phyloP scores from a whole-genome alignment of 2,888 invertebrate species.

The Plebejus anna region DNA sequence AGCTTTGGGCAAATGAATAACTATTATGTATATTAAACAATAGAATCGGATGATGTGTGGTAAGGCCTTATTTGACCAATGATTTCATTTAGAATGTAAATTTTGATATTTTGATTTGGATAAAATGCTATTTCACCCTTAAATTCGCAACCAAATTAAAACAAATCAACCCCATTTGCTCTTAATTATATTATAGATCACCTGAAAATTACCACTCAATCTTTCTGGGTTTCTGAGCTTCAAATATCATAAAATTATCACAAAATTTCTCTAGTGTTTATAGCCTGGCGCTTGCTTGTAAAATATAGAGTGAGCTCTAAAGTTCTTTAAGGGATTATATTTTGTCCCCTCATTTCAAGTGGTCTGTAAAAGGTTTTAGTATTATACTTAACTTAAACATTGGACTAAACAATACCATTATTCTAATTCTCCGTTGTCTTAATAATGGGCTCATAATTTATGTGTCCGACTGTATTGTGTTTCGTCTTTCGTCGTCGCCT shows the following conservation, averaged over 20 bases:
- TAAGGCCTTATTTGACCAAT: not conserved
- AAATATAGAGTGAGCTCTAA: not conserved
- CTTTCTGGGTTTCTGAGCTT: too few species aligned
- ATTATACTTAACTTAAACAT: not conserved
- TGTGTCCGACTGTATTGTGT: conserved; percentile 20
- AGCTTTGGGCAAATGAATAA: not conserved
- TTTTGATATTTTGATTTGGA: not conserved
- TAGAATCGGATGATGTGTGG: not conserved
- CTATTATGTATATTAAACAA: not conserved
- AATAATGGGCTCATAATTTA: conserved; percentile 21
- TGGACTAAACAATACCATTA: not conserved
- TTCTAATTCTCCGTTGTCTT: conserved; percentile 11
- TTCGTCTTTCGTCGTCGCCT: conserved; percentile 26
- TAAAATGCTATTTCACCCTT: not conserved
- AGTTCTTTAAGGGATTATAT: not conserved
- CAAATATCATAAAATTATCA: too few species aligned
- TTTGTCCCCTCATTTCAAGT: not conserved
- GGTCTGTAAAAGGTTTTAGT: not conserved
- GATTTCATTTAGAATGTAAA: not conserved
- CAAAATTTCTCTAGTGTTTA: not conserved
- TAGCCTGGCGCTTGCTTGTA: not conserved
- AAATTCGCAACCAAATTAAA: not conserved
- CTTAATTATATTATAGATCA: not conserved
- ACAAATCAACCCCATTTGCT: not conserved
- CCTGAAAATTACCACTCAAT: not conserved